phyloP scores from a whole-genome alignment of 2,113 vertebrate species.

The Mus pahari region DNA sequence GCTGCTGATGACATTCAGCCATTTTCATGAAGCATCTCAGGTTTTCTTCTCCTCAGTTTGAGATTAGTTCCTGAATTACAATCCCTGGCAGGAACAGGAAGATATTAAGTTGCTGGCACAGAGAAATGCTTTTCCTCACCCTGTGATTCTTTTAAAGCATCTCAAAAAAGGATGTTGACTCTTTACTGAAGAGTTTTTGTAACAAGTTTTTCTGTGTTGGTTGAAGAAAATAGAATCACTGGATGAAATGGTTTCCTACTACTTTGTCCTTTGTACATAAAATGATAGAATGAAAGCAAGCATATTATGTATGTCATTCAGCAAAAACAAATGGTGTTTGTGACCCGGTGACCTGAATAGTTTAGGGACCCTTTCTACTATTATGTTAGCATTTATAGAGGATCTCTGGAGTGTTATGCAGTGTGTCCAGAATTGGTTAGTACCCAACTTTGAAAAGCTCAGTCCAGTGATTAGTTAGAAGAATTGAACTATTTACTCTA shows the following conservation, averaged over 20 bases:
- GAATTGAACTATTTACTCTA: background rate
- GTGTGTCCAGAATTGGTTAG: background rate
- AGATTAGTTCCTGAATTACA: constrained; percentile 43
- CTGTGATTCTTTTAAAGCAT: constrained; percentile 44
- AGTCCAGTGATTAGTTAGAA: background rate
- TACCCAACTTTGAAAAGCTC: background rate
- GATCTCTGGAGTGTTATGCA: background rate
- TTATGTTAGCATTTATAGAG: background rate
- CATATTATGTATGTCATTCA: background rate
- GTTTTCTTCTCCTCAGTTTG: constrained; percentile 46
- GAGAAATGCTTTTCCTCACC: constrained; percentile 37
- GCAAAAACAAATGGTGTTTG: background rate
- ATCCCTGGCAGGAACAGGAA: constrained; percentile 60
- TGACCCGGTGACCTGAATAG: background rate
- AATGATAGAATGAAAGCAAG: background rate
- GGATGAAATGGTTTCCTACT: constrained; percentile 25
- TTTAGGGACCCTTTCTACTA: background rate
- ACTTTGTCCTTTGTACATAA: background rate
- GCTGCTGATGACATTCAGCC: constrained; percentile 38
- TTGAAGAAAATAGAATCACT: constrained; percentile 46
- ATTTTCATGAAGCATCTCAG: constrained; percentile 55
- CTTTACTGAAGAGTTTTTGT: background rate
- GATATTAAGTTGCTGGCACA: constrained; percentile 47
- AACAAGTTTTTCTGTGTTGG: background rate
- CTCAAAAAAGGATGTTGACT: background rate